Percentiles rank a stretch among this genome's conserved stretches.
Conservation (phyloP, 2,888 invertebrate genomes). For the Diabrotica balteata region DNA sequence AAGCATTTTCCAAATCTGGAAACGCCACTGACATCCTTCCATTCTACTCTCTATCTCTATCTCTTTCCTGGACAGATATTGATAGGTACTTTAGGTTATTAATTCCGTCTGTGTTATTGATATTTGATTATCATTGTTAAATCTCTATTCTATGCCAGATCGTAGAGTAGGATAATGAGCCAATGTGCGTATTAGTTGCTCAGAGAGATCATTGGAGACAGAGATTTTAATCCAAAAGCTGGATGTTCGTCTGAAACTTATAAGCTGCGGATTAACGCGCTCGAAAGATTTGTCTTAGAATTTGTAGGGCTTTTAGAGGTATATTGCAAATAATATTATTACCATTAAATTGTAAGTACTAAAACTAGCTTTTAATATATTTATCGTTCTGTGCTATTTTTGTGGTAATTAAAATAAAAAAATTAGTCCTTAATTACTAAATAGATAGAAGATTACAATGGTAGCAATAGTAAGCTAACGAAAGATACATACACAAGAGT, state of each 20-base stretch:
- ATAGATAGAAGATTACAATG: too few relatives aligned
- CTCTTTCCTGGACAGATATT: not conserved
- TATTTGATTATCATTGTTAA: conserved; percentile 21
- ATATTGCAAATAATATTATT: too few relatives aligned
- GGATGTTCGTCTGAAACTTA: not conserved
- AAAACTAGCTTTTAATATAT: too few relatives aligned
- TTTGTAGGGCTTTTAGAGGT: not conserved
- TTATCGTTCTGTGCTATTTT: too few relatives aligned
- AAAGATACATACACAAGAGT: too few relatives aligned
- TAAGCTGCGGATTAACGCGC: not conserved
- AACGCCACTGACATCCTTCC: not conserved
- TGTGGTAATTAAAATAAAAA: too few relatives aligned
- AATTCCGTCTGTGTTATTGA: conserved; percentile 18
- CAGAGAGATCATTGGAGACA: conserved; percentile 3
- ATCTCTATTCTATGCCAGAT: conserved; percentile 10
- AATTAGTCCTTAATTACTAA: too few relatives aligned
- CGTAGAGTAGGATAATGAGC: conserved; percentile 17
- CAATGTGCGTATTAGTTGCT: conserved; percentile 20
- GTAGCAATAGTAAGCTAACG: too few relatives aligned
- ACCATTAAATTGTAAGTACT: too few relatives aligned
- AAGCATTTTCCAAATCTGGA: not conserved
- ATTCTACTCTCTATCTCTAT: not conserved
- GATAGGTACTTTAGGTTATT: conserved; percentile 7
- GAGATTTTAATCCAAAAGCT: conserved; percentile 3
- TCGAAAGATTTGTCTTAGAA: not conserved